Conservation (phyloP, 2,888 invertebrate species). For the Ceriagrion tenellum region DNA sequence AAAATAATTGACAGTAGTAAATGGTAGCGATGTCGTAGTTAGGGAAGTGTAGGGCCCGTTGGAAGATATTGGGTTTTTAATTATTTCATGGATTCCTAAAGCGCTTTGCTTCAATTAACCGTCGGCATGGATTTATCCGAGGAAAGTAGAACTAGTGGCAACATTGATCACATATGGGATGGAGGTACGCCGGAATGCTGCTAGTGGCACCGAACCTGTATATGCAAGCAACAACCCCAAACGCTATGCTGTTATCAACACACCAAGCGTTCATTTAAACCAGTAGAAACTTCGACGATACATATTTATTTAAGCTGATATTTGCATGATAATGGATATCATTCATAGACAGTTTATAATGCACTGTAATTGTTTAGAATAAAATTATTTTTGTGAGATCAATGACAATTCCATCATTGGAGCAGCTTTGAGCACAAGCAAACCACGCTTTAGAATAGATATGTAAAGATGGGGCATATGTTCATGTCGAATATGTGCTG, state of each 20-base stretch:
- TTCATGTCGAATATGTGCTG: slow-evolving; percentile 44
- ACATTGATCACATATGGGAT: slow-evolving; percentile 59
- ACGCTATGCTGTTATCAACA: slow-evolving; percentile 64
- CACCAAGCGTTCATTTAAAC: slow-evolving; percentile 62
- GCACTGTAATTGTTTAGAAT: slow-evolving; percentile 64
- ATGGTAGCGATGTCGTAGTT: background rate
- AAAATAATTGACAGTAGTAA: background rate
- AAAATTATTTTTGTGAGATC: slow-evolving; percentile 58
- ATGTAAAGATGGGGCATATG: slow-evolving; percentile 53
- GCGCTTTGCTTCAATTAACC: slow-evolving; percentile 24
- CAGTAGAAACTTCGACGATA: slow-evolving; percentile 61
- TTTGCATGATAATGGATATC: slow-evolving; percentile 52
- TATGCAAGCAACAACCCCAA: slow-evolving; percentile 58
- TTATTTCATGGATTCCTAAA: slow-evolving; percentile 30
- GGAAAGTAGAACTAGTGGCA: slow-evolving; percentile 54
- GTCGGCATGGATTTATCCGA: slow-evolving; percentile 52
- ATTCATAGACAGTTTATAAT: slow-evolving; percentile 58
- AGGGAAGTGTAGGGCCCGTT: background rate
- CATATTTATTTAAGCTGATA: slow-evolving; percentile 67
- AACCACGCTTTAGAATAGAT: slow-evolving; percentile 58
- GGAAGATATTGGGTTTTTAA: background rate
- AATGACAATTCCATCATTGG: slow-evolving; percentile 47
- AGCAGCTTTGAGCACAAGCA: slow-evolving; percentile 61
- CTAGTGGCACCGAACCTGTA: slow-evolving; percentile 62
- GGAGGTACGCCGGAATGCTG: slow-evolving; percentile 65